Evolutionary conservation across 2,113 vertebrate species (phyloP).

Genomic region (Sphaerodactylus townsendi): DNA sequence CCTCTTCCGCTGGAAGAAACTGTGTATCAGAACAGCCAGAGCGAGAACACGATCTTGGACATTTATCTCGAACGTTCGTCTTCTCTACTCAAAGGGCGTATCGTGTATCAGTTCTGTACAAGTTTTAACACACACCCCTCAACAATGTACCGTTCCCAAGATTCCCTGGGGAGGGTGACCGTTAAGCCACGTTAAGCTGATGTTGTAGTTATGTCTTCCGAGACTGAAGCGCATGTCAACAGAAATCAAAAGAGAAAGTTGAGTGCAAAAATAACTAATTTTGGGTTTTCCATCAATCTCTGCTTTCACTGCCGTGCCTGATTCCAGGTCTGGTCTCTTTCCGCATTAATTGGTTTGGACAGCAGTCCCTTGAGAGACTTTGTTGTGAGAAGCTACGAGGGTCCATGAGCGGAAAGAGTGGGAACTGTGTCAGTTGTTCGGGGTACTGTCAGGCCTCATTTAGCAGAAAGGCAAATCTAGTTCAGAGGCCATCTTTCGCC

Average conservation of each 20-base stretch:
- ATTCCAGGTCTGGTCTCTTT: accelerated
- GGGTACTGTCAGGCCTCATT: background rate
- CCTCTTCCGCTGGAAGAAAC: background rate
- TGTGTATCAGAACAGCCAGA: background rate
- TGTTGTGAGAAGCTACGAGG: background rate
- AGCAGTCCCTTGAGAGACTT: background rate
- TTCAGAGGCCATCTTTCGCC: background rate
- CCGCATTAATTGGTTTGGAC: slow-evolving; percentile 11
- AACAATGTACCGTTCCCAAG: too few relatives aligned
- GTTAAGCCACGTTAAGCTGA: background rate
- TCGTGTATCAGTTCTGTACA: too few relatives aligned
- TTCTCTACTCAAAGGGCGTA: background rate
- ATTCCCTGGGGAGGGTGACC: background rate
- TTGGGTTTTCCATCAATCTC: background rate
- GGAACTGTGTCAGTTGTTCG: accelerated
- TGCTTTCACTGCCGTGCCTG: slow-evolving; percentile 18
- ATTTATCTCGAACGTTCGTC: too few relatives aligned
- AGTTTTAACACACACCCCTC: background rate
- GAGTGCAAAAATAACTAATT: slow-evolving; percentile 19
- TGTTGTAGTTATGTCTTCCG: background rate
- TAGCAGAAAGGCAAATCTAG: background rate
- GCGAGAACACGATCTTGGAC: background rate
- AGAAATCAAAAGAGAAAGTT: background rate
- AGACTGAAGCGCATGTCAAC: accelerated
- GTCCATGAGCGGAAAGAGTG: background rate